Percentiles rank a stretch among this genome's conserved stretches.
These are phyloP conservation scores for Germaria angustata DNA, from an alignment of 2,888 invertebrate species.

Conservation along the genomic window DNA sequence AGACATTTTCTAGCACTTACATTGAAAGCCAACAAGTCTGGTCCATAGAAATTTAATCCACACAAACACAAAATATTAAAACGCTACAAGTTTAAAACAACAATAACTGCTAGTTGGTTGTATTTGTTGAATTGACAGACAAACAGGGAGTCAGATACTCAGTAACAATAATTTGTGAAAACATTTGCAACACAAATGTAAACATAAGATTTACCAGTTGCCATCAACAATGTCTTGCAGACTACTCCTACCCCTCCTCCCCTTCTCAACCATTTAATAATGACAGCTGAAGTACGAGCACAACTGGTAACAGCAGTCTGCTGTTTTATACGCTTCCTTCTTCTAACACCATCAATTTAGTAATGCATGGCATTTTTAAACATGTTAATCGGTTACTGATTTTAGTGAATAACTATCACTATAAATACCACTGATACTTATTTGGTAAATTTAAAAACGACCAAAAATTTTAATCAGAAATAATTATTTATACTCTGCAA, in stretches of 20 bases:
- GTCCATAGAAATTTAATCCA: constrained; percentile 50
- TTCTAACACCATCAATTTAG: not conserved
- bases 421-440: constrained; percentile 27
- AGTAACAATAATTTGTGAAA: constrained; percentile 60
- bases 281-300: not conserved
- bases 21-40: constrained; percentile 56
- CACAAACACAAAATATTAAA: not conserved
- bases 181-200: constrained; percentile 62
- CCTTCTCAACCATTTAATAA: not conserved
- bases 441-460: constrained; percentile 39
- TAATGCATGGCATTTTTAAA: constrained; percentile 26
- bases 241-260: not conserved
- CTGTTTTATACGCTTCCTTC: not conserved
- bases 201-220: constrained; percentile 57
- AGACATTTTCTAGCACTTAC: constrained; percentile 38
- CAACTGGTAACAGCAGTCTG: not conserved
- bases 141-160: constrained; percentile 33
- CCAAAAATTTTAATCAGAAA: constrained; percentile 29
- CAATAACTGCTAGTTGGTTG: constrained; percentile 24
- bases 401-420: constrained; percentile 35
- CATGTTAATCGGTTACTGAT: constrained; percentile 44
- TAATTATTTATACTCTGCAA: constrained; percentile 19
- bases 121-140: constrained; percentile 17
- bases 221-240: constrained; percentile 45
- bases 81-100: constrained; percentile 27